Percentiles rank a stretch among this genome's conserved stretches.
Conservation (phyloP, 2,797 vertebrate species). For the Lindbergichthys nudifrons region DNA sequence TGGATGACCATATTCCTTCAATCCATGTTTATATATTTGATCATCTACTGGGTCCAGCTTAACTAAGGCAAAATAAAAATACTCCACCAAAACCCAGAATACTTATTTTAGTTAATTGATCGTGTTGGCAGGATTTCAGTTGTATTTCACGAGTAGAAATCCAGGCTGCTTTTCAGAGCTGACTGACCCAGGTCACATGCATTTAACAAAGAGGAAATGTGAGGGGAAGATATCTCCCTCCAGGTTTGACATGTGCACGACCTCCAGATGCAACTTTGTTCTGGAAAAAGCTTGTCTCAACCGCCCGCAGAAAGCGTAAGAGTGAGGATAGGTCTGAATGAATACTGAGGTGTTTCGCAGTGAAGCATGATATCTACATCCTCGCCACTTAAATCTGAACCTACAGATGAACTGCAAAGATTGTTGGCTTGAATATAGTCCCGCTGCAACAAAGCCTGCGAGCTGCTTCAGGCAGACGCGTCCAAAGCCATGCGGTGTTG, state of each 20-base stretch:
- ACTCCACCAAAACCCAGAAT: background rate
- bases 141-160: slow-evolving; percentile 52
- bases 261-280: slow-evolving; percentile 40
- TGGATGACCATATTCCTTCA: background rate
- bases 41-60: background rate
- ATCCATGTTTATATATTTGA: slow-evolving; percentile 3
- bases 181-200: slow-evolving; percentile 47
- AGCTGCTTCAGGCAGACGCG: slow-evolving; percentile 15
- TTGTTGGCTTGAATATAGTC: slow-evolving; percentile 27
- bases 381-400: slow-evolving; percentile 49
- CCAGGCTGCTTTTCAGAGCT: slow-evolving; percentile 36
- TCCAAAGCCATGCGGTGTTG: background rate
- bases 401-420: slow-evolving; percentile 28
- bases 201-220: slow-evolving; percentile 56
- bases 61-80: slow-evolving; percentile 16
- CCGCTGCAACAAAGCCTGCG: slow-evolving; percentile 12
- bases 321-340: background rate
- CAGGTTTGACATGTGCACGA: slow-evolving; percentile 55
- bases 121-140: slow-evolving; percentile 46
- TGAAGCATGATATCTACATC: slow-evolving; percentile 18
- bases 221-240: slow-evolving; percentile 37
- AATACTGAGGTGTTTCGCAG: slow-evolving; percentile 14
- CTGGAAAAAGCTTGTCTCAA: slow-evolving; percentile 16
- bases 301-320: slow-evolving; percentile 16
- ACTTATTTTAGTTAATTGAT: slow-evolving; percentile 42